Evolutionary conservation across 2,113 vertebrate species (phyloP), one percentile per base, ranked within the genome.

Genomic region (Pseudolaguvia tuberculata): DNA sequence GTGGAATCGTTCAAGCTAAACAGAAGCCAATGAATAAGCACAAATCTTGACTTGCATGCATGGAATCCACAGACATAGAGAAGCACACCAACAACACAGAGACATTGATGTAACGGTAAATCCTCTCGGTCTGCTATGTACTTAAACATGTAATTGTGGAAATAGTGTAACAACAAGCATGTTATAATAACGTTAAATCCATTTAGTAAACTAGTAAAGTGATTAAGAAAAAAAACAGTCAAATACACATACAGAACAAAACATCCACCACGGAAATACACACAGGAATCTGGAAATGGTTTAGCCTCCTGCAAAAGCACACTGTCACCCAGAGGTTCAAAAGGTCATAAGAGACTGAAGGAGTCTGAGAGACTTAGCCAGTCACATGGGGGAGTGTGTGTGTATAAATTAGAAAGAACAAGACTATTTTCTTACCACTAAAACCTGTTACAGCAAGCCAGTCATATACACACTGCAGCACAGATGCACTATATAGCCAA

Each of bases 261-360:
- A 9, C 39, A 72, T 57, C 53, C 50, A 51, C 29, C 67, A 29
- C 78, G 59, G 39, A 89, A 89, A 91, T 86, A 88, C 88, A 91
- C 88, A 88, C 92, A 93, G 94, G 93, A 96, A 94, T 94, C 95
- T 94, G 96, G 95, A 94, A 94, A 95, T 94, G 92, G 90, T 90
- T 89, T 90, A 93, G 91, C 92, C 90, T 85, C 91, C 87, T 87
- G 83, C 83, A 83, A 89, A 89, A 85, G 80, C 90, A 90, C 88
- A 83, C 82, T 88, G 87, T 93, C 91, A 94, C 92, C 89, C 91
- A 81, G 86, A 83, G 83, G 91, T 88, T 94, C 82, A 92, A 68
- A 90, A 89, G 94, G 92, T 94, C 91, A 88, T 45, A 9, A 13
- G 76, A 70, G 76, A 88, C 89, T 87, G 88, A 84, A 87, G 83